Percentiles rank a stretch among this genome's conserved stretches.
Evolutionary conservation across 2,888 invertebrate species (phyloP).

Genomic region (Geophilus truncorum): DNA sequence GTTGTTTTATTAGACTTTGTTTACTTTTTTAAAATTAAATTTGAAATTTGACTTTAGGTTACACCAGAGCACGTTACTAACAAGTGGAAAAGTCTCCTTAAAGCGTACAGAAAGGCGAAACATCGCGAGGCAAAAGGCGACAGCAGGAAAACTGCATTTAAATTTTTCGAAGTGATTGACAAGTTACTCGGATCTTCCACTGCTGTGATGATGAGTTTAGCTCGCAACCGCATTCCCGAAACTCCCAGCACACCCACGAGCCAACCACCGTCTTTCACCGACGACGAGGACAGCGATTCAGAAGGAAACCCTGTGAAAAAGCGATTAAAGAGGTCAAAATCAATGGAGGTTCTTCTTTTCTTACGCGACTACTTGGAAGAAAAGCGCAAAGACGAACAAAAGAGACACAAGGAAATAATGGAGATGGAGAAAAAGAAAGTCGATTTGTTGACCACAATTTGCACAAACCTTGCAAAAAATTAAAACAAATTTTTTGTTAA

Average conservation of each 20-base stretch:
- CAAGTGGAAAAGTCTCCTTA: neutral
- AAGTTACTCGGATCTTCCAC: constrained; percentile 1
- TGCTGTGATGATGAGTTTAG: neutral
- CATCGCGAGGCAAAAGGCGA: neutral
- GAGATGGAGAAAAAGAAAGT: constrained; percentile 12
- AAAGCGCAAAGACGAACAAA: neutral
- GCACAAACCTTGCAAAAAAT: neutral
- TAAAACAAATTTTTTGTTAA: neutral
- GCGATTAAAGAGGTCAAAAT: neutral
- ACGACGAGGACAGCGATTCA: neutral
- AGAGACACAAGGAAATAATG: neutral
- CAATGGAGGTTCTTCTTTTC: neutral
- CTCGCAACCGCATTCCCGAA: neutral
- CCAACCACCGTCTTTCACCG: neutral
- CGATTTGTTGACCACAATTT: neutral
- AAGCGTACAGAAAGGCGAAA: neutral
- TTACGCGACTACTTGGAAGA: neutral
- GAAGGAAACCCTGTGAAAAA: neutral
- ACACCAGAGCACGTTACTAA: neutral
- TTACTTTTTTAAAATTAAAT: neutral
- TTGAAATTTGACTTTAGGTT: neutral
- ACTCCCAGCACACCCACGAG: neutral
- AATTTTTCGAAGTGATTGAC: neutral
- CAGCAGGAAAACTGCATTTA: neutral
- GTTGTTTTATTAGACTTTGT: neutral